A percentile compares a stretch with the other conserved stretches of the same genome.
phyloP scores from a whole-genome alignment of 2,888 invertebrate species.

The Epistrophella euchroma region DNA sequence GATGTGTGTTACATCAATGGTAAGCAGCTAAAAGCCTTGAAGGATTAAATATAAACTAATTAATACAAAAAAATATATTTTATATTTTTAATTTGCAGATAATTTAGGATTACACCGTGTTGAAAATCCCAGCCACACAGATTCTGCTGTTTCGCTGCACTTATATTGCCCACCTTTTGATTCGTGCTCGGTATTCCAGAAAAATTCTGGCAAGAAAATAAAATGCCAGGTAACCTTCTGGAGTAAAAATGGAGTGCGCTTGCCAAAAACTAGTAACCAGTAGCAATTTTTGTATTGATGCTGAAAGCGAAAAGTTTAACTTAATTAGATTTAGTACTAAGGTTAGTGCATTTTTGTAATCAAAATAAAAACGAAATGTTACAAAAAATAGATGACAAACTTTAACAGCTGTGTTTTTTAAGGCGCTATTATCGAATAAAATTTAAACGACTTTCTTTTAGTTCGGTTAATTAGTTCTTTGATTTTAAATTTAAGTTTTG shows the following conservation, averaged over 20 bases:
- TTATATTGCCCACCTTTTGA: slow-evolving; percentile 97
- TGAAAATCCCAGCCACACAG: slow-evolving; percentile 95
- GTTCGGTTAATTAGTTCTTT: not conserved
- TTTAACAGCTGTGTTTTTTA: not conserved
- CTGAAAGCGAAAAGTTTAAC: not conserved
- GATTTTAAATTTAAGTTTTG: not conserved
- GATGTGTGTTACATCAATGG: slow-evolving; percentile 98
- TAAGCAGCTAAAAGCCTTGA: slow-evolving; percentile 80
- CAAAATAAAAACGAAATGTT: not conserved
- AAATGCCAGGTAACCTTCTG: slow-evolving; percentile 93
- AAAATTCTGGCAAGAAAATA: slow-evolving; percentile 92
- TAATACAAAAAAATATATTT: not conserved
- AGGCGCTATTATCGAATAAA: not conserved
- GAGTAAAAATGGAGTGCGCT: slow-evolving; percentile 92
- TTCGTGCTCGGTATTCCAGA: slow-evolving; percentile 95
- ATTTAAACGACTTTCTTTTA: not conserved
- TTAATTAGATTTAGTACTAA: slow-evolving; percentile 45
- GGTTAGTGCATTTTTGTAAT: not conserved
- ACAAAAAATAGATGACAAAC: not conserved
- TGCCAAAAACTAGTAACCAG: slow-evolving; percentile 63
- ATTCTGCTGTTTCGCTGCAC: slow-evolving; percentile 96
- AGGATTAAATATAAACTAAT: not conserved
- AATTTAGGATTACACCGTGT: slow-evolving; percentile 97
- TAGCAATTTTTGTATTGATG: not conserved
- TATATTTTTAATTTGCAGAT: slow-evolving; percentile 85